A percentile compares a stretch with the other conserved stretches of the same genome.
Evolutionary conservation across 2,888 invertebrate species (phyloP).

Genomic region (Aleiodes testaceus): DNA sequence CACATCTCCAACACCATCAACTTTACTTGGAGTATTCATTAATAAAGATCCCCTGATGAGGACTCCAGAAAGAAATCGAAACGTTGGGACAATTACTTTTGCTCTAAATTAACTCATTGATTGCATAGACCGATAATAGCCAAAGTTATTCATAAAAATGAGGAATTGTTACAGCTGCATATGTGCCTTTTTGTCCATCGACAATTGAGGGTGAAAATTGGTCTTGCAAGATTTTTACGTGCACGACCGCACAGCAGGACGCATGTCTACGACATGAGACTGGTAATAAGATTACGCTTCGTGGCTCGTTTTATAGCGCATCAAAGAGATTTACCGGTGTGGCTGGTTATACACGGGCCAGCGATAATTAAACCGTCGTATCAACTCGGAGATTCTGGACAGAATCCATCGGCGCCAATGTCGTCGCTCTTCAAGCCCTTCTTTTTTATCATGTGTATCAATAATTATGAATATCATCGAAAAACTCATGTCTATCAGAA

Average conservation of each 20-base stretch:
- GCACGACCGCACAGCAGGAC: constrained; percentile 51
- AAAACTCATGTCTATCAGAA: neutral
- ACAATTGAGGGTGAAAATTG: constrained; percentile 1
- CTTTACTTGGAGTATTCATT: no score
- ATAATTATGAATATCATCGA: no score
- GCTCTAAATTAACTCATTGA: no score
- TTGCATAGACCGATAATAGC: no score
- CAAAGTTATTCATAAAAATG: no score
- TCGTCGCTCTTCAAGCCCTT: constrained; percentile 32
- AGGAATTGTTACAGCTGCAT: neutral
- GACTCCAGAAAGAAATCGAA: no score
- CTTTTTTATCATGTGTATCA: constrained; percentile 15
- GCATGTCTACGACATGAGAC: constrained; percentile 37
- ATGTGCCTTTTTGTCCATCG: neutral
- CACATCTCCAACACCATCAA: no score
- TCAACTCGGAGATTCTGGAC: constrained; percentile 46
- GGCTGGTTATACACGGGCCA: constrained; percentile 49
- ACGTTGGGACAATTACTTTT: no score
- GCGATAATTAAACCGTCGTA: constrained; percentile 57
- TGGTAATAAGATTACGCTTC: constrained; percentile 56
- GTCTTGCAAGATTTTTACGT: constrained; percentile 14
- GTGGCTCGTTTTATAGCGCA: constrained; percentile 56
- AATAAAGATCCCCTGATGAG: no score
- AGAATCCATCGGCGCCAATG: constrained; percentile 45
- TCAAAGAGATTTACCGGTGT: constrained; percentile 62